Base-by-base conservation (phyloP, 2,113 vertebrate genomes). In the Pandion haliaetus region DNA sequence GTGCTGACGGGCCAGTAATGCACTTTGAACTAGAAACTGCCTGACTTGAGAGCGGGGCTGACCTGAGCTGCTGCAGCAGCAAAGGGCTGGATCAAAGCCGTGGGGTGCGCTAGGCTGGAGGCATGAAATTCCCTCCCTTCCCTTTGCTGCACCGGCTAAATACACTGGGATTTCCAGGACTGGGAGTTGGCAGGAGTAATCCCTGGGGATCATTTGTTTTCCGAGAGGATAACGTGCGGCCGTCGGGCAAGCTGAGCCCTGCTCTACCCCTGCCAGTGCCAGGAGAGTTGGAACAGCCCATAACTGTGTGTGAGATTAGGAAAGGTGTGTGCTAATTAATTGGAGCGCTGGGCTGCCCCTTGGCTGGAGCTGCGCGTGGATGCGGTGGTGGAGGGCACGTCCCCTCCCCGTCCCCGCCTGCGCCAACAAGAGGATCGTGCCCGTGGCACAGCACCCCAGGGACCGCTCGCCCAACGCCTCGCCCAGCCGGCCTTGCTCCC, bases 201-300 rank as follows among this genome's bases (percentile, higher is more conserved):
- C 69, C 66, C 28, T 17, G 4, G 79, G 44, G 40, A 23, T 13
- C 13, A 0, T 81, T 65, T 58, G 73, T 17, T 72, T 77, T 57
- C 47, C 14, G 9, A 44, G 32, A 44, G 82, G 86, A 9, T 84
- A 59, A 93, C 5, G 47, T 42, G 42, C 83, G 79, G 81, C 66
- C 4, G 7, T 23, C 3, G 36, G 90, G 44, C 31, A 77, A 74
- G 65, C 92, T 49, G 92, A 84, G 50, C 89, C 76, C 80, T 19
- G 59, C 82, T 82, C 70, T 82, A 61, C 86, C 95, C 86, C 92
- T 94, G 81, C 77, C 32, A 4, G 55, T n/a, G 80, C 91, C 69
- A 5, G 86, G 7, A 77, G 78, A 80, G 65, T 90, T 97, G 96
- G 96, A 96, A 94, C 95, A 93, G 93, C 93, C 95, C 92, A 12